Base-by-base conservation (phyloP, 2,113 vertebrate species). In the Tyrannus savana region DNA sequence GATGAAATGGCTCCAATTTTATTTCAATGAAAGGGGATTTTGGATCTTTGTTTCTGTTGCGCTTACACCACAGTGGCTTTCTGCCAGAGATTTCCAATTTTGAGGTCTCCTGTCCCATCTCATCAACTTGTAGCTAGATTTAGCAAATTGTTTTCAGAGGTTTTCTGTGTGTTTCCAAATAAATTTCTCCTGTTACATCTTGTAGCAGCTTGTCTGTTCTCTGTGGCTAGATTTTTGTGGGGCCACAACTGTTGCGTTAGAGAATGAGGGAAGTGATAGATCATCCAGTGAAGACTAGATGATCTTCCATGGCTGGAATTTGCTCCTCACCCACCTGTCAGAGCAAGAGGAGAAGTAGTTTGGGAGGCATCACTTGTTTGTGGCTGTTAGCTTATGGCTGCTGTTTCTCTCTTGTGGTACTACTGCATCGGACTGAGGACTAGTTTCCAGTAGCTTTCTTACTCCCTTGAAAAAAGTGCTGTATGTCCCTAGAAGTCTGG, bases 1-100 rank as follows among this genome's bases (percentile, higher is more conserved):
- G 82, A 90, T 94, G 85, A 93, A 96, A 88, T 60, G 73, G 47
- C 68, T 94, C 82, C 88, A 39, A 46, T 94, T 91, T 93, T 90
- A 84, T 94, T 90, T 68, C 41, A 72, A 6, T 28, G 60, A 87
- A 72, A 91, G 37, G 24, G 41, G 56, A 77, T 85, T 93, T 93
- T 35, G 55, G 84, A 69, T 63, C 42, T 2, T 0, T 33, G 13
- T 80, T 96, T 83, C 67, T 91, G 67, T 66, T 49, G 27, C 56
- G 31, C 69, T 87, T 79, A 41, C 28, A 81, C 50, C 14, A 15
- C 24, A 23, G 42, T 7, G 9, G 64, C 67, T 64, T 67, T 94
- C 87, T 68, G 56, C 31, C 62, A 89, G 58, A 75, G 72, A 49
- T 66, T 84, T 84, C 13, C n/a, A 53, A 1, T 88, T 88, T 90